These are phyloP conservation scores for Oscheius onirici DNA, from an alignment of 2,888 invertebrate genomes.

Conservation along the genomic window DNA sequence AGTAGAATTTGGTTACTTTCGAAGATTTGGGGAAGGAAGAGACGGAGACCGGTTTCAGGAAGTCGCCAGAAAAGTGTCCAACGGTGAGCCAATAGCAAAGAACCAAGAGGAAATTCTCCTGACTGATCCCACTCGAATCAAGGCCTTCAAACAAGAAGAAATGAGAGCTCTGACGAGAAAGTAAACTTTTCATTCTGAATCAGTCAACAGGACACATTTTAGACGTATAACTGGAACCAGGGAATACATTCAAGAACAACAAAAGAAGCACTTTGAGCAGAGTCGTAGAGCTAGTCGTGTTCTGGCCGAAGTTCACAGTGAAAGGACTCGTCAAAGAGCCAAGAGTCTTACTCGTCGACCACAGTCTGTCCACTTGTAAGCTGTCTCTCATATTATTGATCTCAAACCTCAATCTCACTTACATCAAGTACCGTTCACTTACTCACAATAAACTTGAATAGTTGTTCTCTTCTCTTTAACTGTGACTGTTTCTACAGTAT, in stretches of 20 bases:
- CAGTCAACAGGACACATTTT: background rate
- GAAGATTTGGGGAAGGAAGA: too few species aligned
- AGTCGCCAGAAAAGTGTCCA: background rate
- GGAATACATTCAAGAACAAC: background rate
- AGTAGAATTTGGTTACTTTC: too few species aligned
- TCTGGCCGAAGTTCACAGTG: slow-evolving; percentile 6
- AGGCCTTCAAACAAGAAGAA: slow-evolving; percentile 19
- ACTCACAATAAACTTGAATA: too few species aligned
- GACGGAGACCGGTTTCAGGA: slow-evolving; percentile 9
- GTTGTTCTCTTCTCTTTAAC: too few species aligned
- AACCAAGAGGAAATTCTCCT: slow-evolving; percentile 8
- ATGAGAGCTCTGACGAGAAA: slow-evolving; percentile 22
- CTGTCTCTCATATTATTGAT: too few species aligned
- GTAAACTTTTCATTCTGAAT: background rate
- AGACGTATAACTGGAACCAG: slow-evolving; percentile 9
- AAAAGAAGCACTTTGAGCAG: background rate
- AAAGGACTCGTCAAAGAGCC: background rate
- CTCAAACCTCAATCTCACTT: too few species aligned
- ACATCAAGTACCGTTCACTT: too few species aligned
- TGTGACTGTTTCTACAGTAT: too few species aligned
- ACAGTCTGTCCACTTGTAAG: too few species aligned
- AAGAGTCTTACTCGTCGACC: too few species aligned
- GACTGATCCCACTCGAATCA: slow-evolving; percentile 10
- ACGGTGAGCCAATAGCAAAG: background rate
- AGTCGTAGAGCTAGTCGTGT: slow-evolving; percentile 8